Evolutionary conservation across 2,113 vertebrate species (phyloP).

Genomic region (Odontophorus gujanensis): DNA sequence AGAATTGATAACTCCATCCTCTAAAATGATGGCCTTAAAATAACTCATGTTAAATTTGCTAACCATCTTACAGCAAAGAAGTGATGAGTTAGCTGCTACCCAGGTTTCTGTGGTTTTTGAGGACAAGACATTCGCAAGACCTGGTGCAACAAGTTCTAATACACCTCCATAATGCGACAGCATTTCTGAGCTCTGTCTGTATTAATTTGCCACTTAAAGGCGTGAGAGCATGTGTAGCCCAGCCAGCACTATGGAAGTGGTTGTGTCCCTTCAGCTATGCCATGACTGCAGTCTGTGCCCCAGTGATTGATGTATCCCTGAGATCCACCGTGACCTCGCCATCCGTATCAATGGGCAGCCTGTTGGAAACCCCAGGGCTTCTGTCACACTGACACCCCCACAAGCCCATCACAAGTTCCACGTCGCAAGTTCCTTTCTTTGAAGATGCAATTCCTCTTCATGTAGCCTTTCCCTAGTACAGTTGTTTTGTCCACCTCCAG

Average conservation of each 20-base stretch:
- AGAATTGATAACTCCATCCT: slow-evolving; percentile 30
- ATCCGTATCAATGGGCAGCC: not conserved
- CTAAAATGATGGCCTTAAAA: not conserved
- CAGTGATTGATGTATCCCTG: not conserved
- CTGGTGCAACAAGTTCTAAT: not conserved
- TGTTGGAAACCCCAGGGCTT: slow-evolving; percentile 25
- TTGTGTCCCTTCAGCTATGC: not conserved
- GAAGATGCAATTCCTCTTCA: slow-evolving; percentile 27
- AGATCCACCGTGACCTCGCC: slow-evolving; percentile 43
- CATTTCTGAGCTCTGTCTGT: not conserved
- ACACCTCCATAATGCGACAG: not conserved
- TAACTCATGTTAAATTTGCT: not conserved
- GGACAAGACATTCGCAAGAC: not conserved
- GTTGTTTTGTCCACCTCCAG: not conserved
- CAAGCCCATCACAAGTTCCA: not conserved
- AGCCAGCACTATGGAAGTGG: not conserved
- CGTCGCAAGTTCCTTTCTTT: slow-evolving; percentile 18
- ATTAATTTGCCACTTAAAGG: not conserved
- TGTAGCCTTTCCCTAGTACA: not conserved
- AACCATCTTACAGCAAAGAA: not conserved
- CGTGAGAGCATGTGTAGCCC: not conserved
- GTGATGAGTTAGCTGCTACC: not conserved
- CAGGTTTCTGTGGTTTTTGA: not conserved
- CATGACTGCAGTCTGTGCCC: not conserved
- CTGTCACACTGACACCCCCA: slow-evolving; percentile 38